A percentile compares a stretch with the other conserved stretches of the same genome.
phyloP scores from a whole-genome alignment of 2,113 vertebrate genomes.

The Ptychochromis oligacanthus region DNA sequence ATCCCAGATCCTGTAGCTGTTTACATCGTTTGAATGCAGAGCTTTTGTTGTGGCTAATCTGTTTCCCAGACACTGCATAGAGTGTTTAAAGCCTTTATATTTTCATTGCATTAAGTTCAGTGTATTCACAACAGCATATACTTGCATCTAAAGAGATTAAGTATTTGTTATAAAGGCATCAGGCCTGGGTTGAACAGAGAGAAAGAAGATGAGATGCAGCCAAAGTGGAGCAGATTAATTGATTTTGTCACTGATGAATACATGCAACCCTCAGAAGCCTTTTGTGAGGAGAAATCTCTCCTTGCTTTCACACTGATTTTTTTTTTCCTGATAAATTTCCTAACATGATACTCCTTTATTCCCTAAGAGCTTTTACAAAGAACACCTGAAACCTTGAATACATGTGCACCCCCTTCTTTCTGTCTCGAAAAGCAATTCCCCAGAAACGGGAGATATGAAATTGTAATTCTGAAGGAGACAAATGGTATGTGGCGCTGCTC shows the following conservation, averaged over 20 bases:
- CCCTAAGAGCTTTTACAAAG: slow-evolving; percentile 43
- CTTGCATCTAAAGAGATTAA: slow-evolving; percentile 15
- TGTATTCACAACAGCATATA: slow-evolving; percentile 1
- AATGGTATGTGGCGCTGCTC: slow-evolving; percentile 65
- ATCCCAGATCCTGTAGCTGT: neutral
- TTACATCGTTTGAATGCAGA: neutral
- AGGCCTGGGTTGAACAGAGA: neutral
- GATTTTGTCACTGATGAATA: slow-evolving; percentile 32
- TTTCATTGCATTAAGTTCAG: neutral
- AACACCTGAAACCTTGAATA: slow-evolving; percentile 60
- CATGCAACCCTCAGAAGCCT: slow-evolving; percentile 4
- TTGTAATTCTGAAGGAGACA: slow-evolving; percentile 69
- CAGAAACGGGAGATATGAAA: slow-evolving; percentile 70
- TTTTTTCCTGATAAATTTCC: slow-evolving; percentile 21
- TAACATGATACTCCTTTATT: slow-evolving; percentile 45
- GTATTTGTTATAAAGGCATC: slow-evolving; percentile 8
- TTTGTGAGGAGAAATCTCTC: slow-evolving; percentile 11
- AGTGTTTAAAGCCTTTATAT: neutral
- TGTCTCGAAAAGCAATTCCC: slow-evolving; percentile 63
- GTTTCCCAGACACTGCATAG: neutral
- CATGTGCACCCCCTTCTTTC: slow-evolving; percentile 6
- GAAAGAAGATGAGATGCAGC: slow-evolving; percentile 23
- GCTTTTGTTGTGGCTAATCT: neutral
- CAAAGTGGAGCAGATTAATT: slow-evolving; percentile 30
- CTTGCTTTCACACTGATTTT: neutral